Percentiles rank a stretch among this genome's conserved stretches.
phyloP scores from a whole-genome alignment of 2,797 vertebrate species.

The Pangasius krempfi region DNA sequence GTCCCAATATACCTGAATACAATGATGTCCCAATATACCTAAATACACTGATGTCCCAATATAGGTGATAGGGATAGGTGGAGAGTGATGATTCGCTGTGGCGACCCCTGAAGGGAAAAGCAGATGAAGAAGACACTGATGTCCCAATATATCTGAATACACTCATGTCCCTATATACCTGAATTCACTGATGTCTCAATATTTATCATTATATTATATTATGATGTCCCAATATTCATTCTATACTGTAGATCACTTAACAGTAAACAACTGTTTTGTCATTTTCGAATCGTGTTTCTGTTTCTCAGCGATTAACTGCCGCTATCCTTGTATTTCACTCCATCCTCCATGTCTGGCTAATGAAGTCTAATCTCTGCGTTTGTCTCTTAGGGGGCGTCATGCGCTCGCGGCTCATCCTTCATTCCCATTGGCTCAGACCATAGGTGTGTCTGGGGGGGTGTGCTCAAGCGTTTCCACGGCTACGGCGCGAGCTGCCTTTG shows the following conservation, averaged over 20 bases:
- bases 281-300: not conserved
- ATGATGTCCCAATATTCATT: not conserved
- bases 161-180: too few species aligned
- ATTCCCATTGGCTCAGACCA: conserved; percentile 71
- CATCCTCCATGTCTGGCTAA: not conserved
- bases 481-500: conserved; percentile 34
- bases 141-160: too few species aligned
- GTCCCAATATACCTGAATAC: too few species aligned
- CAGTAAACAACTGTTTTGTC: not conserved
- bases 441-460: conserved; percentile 75
- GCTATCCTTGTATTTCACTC: not conserved
- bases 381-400: conserved; percentile 65
- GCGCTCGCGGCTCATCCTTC: conserved; percentile 36
- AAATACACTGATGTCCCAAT: too few species aligned
- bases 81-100: too few species aligned
- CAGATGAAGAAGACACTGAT: too few species aligned
- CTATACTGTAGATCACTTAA: not conserved
- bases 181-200: too few species aligned
- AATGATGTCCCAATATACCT: too few species aligned
- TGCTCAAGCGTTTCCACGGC: conserved; percentile 23
- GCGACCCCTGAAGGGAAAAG: too few species aligned
- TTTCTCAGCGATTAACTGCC: not conserved
- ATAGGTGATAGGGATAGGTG: too few species aligned
- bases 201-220: too few species aligned
- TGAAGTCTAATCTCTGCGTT: not conserved